Conservation (phyloP, 1,140 invertebrate species). For the Temnothorax nylanderi region DNA sequence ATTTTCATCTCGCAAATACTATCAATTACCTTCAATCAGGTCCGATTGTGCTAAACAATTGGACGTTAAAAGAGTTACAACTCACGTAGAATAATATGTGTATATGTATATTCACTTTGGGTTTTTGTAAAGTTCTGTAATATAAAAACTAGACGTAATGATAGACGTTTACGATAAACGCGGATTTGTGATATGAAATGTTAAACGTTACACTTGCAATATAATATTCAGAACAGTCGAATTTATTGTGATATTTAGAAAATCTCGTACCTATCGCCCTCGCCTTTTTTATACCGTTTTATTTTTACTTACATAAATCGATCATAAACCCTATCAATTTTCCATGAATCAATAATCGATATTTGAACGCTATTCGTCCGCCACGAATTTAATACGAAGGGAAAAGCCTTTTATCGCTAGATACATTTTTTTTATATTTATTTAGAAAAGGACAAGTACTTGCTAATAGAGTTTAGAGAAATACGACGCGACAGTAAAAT, state of each 20-base stretch:
- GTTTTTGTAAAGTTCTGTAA: background rate
- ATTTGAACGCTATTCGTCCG: background rate
- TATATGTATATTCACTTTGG: background rate
- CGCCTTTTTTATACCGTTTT: background rate
- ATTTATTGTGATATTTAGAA: background rate
- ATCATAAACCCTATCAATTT: background rate
- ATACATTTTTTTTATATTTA: background rate
- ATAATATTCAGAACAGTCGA: background rate
- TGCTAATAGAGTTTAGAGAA: background rate
- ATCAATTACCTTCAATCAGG: constrained; percentile 28
- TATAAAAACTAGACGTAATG: background rate
- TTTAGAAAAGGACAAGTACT: background rate
- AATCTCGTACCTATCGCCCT: background rate
- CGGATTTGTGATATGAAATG: background rate
- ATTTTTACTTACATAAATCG: constrained; percentile 1
- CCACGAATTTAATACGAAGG: background rate
- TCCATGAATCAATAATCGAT: constrained; percentile 23
- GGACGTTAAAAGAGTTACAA: constrained; percentile 1
- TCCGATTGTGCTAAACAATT: constrained; percentile 15
- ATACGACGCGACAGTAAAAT: background rate
- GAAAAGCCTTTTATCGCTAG: background rate
- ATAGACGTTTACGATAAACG: background rate
- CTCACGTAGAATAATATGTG: background rate
- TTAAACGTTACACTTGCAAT: background rate
- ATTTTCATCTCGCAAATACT: constrained; percentile 20